A percentile compares a stretch with the other conserved stretches of the same genome.
These are phyloP conservation scores for Yponomeuta cagnagella DNA, from an alignment of 2,888 invertebrate species.

Conservation along the genomic window DNA sequence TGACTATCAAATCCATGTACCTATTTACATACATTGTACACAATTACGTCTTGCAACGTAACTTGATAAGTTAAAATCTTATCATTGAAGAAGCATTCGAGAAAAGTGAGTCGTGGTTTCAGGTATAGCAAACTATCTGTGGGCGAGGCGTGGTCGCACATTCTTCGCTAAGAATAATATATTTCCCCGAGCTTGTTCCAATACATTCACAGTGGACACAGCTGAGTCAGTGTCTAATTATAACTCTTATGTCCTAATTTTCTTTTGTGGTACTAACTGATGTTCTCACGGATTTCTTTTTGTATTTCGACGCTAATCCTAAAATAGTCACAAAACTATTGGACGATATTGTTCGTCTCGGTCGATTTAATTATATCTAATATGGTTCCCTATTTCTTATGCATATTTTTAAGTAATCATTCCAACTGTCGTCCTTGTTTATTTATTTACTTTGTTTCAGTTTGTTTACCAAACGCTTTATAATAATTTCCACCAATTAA, in stretches of 20 bases:
- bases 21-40: no score
- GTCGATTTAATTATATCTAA: no score
- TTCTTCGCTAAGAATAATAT: constrained; percentile 59
- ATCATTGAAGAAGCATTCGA: neutral
- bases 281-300: neutral
- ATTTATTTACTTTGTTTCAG: neutral
- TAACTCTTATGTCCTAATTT: constrained; percentile 56
- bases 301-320: neutral
- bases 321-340: neutral
- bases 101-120: neutral
- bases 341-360: neutral
- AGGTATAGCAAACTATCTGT: constrained; percentile 16
- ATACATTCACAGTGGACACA: constrained; percentile 50
- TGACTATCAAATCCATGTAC: no score
- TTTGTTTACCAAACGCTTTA: neutral
- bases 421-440: neutral
- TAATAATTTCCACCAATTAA: neutral
- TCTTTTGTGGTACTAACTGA: constrained; percentile 30
- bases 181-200: constrained; percentile 49
- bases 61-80: no score
- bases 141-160: constrained; percentile 47
- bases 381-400: no score
- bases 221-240: constrained; percentile 64
- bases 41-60: no score
- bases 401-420: neutral